Conservation (phyloP, 1,140 invertebrate species). For the Holotrichia oblita region DNA sequence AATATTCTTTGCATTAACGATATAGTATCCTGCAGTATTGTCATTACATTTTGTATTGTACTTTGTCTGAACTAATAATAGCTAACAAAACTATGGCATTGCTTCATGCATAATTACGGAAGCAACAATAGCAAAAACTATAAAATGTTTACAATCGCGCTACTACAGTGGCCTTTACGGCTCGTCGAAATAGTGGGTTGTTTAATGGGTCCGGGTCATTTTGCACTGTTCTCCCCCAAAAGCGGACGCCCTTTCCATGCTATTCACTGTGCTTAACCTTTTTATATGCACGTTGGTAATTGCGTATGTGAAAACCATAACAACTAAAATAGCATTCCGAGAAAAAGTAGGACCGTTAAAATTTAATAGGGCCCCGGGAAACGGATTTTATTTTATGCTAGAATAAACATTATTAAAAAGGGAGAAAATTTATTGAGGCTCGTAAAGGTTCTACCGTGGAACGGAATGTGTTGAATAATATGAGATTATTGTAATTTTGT, state of each 20-base stretch:
- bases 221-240: not conserved
- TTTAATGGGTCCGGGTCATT: slow-evolving; percentile 26
- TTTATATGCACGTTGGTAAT: slow-evolving; percentile 31
- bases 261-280: not conserved
- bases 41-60: too few relatives aligned
- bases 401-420: slow-evolving; percentile 37
- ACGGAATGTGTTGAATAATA: slow-evolving; percentile 14
- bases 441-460: not conserved
- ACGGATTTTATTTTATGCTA: slow-evolving; percentile 33
- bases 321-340: slow-evolving; percentile 36
- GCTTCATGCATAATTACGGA: slow-evolving; percentile 8
- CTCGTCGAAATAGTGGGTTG: slow-evolving; percentile 11
- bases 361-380: slow-evolving; percentile 34
- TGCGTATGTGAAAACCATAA: slow-evolving; percentile 36
- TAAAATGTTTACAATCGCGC: slow-evolving; percentile 32
- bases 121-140: slow-evolving; percentile 23
- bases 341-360: slow-evolving; percentile 35
- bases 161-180: not conserved
- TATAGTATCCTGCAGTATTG: too few relatives aligned
- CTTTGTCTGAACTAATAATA: not conserved
- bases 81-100: not conserved
- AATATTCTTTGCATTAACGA: too few relatives aligned
- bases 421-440: slow-evolving; percentile 28
- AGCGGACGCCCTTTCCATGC: slow-evolving; percentile 19
- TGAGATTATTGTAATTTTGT: slow-evolving; percentile 31